Conservation (phyloP, 1,140 invertebrate genomes). For the Tribolium madens region DNA sequence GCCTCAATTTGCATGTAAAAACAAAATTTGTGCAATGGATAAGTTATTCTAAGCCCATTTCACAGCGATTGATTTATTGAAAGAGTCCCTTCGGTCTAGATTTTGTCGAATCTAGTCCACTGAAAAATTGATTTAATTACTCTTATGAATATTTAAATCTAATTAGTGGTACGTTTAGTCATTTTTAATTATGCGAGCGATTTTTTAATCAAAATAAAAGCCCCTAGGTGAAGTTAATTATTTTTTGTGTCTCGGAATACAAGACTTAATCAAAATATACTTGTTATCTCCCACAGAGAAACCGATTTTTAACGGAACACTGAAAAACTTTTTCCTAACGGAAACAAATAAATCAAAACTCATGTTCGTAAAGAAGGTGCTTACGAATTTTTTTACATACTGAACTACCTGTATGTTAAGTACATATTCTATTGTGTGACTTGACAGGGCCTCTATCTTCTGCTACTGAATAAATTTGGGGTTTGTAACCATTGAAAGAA, state of each 20-base stretch:
- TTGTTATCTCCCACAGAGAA: conserved; percentile 7
- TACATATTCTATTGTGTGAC: conserved; percentile 20
- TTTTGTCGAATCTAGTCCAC: conserved; percentile 8
- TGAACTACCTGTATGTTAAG: conserved; percentile 35
- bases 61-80: conserved; percentile 40
- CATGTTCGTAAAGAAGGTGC: conserved; percentile 27
- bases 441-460: conserved; percentile 34
- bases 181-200: conserved; percentile 10
- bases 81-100: not conserved
- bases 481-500: conserved; percentile 13
- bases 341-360: conserved; percentile 37
- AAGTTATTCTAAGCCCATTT: conserved; percentile 49
- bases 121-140: conserved; percentile 21
- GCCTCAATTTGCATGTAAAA: conserved; percentile 32
- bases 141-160: conserved; percentile 29
- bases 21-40: conserved; percentile 54
- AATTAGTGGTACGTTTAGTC: conserved; percentile 16
- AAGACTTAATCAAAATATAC: conserved; percentile 9
- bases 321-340: not conserved
- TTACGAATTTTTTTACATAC: conserved; percentile 29
- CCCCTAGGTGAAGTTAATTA: conserved; percentile 23
- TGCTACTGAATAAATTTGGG: conserved; percentile 36
- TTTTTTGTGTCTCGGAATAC: not conserved
- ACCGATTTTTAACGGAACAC: conserved; percentile 21
- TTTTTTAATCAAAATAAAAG: conserved; percentile 22